Base-by-base conservation (phyloP, 2,888 invertebrate genomes). In the Metopia argyrocephala region DNA sequence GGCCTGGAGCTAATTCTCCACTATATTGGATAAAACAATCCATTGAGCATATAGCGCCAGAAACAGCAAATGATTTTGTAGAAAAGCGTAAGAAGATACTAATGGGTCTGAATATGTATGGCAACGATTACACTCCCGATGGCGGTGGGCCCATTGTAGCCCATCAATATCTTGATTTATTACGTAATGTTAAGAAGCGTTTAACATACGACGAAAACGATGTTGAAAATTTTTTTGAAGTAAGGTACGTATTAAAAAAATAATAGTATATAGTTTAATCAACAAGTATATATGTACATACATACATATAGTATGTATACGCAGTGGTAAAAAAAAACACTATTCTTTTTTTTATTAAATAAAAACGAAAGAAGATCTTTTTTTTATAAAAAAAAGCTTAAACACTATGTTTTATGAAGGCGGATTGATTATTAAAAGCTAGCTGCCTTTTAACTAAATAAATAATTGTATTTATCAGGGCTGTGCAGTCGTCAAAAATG, bases 61-160 rank as follows among this genome's bases (percentile, higher is more conserved):
- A 92, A 74, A 91, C 91, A 0, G 91, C 92, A 52, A 64, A 83
- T 2, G 85, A 89, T 71, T 21, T 78, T 12, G 84, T 85, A 73
- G 90, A 92, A 3, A 94, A 94, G 86, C 92, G 96, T 54, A 90
- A 92, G 4, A 97, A 98, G 91, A 95, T 98, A 79, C 91, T 98
- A 15, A 91, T 97, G 83, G 98, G 98, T 0, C 89, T 98, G 5
- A 98, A 98, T 89, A 97, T 98, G 91, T 98, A 98, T 90, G 98
- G 98, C 1, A 95, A 97, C 88, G 95, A 96, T 84, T 98, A 95
- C 85, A 95, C 94, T 0, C 93, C 94, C 0, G 94, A 94, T 84
- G 96, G 96, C 2, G 97, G 97, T 4, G 95, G 95, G 0, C 94
- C 97, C 0, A 95, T 98, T 76, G 91, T 97, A 12, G 96, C 94